phyloP scores from a whole-genome alignment of 1,140 invertebrate genomes.

The Ostrea denselamellosa region DNA sequence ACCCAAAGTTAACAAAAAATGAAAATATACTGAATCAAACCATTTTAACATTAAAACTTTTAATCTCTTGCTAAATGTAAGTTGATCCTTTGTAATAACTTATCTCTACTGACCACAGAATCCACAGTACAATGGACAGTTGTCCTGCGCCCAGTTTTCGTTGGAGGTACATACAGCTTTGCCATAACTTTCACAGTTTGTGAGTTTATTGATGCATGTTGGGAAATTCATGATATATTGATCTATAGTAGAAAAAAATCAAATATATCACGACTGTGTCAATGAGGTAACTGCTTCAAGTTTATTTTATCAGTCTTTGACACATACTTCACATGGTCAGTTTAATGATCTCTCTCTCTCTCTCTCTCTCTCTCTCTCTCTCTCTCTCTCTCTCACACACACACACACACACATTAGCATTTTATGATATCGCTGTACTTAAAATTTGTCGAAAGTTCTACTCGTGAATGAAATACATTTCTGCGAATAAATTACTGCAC shows the following conservation, averaged over 20 bases:
- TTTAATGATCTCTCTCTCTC: no score
- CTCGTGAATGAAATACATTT: no score
- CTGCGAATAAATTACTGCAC: no score
- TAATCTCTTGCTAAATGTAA: not conserved
- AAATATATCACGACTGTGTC: no score
- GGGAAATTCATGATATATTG: conserved; percentile 11
- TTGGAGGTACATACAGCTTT: conserved; percentile 41
- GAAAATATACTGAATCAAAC: not conserved
- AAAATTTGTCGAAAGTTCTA: no score
- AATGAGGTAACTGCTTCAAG: no score
- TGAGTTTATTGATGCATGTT: conserved; percentile 45
- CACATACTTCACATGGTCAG: no score
- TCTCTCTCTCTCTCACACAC: no score
- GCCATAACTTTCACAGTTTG: conserved; percentile 54
- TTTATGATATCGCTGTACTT: no score
- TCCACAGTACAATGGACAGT: conserved; percentile 65
- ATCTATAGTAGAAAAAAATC: not conserved
- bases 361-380: no score
- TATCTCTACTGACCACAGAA: conserved; percentile 58
- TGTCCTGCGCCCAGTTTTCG: conserved; percentile 58
- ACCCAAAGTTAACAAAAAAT: not conserved
- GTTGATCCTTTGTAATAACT: not conserved
- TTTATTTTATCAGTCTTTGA: no score
- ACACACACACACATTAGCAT: no score
- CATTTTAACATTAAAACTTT: not conserved